Base-by-base conservation (phyloP, 2,888 invertebrate genomes). In the Xanthia togata region DNA sequence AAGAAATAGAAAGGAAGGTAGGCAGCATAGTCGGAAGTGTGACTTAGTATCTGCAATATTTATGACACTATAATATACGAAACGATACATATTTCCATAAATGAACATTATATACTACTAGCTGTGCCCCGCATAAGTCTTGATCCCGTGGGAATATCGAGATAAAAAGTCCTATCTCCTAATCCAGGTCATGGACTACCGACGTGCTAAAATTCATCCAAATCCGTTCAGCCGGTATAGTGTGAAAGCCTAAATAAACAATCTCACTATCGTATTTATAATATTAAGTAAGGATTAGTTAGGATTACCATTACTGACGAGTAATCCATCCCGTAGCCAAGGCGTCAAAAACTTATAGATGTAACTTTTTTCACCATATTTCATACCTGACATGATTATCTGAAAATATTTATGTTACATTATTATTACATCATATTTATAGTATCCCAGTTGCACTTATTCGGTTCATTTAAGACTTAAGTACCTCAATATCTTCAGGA, bases 291-390 rank as follows among this genome's bases (percentile, higher is more conserved):
- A 31, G 38, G 38, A 9, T 38, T 38, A 41, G 41, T 41, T 41
- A 41, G 11, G 41, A 41, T 84, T 90, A 95, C 95, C 94, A 67
- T 88, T 90, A 78, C 97, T 97, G 9, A 96, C 90, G 4, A 97
- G 92, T 1, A 97, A 89, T 23, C 97, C 97, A n/a, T 96, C 95
- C 17, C 96, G 95, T 38, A 97, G 88, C 94, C 97, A 97, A 0
- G 97, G 96, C 38, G 92, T 92, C 4, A 97, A 80, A 73, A 97
- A 93, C 0, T 89, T 88, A 84, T 97, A 97, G 0, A 96, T 63
- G 0, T 90, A 70, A 73, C 97, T 95, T 91, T 97, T 97, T 1
- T 96, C 95, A 64, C 96, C 94, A 68, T 97, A 92, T 67, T 94
- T 95, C 62, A 94, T 92, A 82, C 94, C 96, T 73, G 96, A 96